Evolutionary conservation across 2,797 vertebrate species (phyloP).

Genomic region (Danio jaintianensis): DNA sequence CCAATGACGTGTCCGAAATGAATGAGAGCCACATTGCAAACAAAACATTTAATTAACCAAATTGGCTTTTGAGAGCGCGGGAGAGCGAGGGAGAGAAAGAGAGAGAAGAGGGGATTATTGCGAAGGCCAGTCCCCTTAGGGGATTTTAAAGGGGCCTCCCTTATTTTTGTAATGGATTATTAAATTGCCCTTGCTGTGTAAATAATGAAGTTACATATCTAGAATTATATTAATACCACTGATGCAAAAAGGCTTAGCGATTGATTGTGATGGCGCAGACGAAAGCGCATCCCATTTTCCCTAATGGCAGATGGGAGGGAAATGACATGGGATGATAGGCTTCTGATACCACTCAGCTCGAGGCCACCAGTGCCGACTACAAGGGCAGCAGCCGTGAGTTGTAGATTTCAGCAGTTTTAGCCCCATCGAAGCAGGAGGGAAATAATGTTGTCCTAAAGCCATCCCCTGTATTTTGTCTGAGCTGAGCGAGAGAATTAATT

Average conservation of each 20-base stretch:
- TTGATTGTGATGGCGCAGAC: constrained; percentile 63
- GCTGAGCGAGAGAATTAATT: constrained; percentile 83
- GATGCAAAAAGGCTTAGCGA: constrained; percentile 66
- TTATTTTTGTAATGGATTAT: constrained; percentile 74
- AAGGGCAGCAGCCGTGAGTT: constrained; percentile 47
- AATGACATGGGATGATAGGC: constrained; percentile 64
- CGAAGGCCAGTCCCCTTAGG: constrained; percentile 67
- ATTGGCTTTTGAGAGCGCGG: constrained; percentile 93
- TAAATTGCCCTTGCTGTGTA: constrained; percentile 67
- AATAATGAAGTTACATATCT: constrained; percentile 68
- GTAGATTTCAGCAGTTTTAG: constrained; percentile 55
- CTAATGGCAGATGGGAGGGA: constrained; percentile 65
- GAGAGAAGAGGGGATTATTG: constrained; percentile 66
- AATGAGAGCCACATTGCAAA: constrained; percentile 99
- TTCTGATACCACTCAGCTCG: constrained; percentile 67
- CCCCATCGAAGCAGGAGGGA: constrained; percentile 55
- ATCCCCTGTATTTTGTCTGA: constrained; percentile 71
- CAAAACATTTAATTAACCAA: constrained; percentile 99
- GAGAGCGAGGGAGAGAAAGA: constrained; percentile 67
- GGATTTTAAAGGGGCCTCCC: constrained; percentile 87
- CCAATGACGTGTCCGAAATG: constrained; percentile 99
- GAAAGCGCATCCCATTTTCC: constrained; percentile 67
- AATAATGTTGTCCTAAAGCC: constrained; percentile 71
- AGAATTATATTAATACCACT: constrained; percentile 66
- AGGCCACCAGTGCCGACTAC: constrained; percentile 54